phyloP scores from a whole-genome alignment of 2,888 invertebrate genomes.

The Terebella lapidaria region DNA sequence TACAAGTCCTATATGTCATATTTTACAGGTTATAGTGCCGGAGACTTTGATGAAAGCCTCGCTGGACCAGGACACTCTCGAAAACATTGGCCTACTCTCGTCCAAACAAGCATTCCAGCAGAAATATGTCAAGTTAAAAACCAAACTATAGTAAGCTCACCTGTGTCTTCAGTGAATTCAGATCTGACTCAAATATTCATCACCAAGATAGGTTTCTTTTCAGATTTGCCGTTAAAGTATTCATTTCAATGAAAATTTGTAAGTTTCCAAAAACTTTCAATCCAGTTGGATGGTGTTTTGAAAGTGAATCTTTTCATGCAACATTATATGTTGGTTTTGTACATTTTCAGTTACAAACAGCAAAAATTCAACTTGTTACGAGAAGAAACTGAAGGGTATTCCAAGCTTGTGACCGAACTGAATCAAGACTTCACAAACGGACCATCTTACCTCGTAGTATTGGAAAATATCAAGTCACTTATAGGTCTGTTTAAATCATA shows the following conservation, averaged over 20 bases:
- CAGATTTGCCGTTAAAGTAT: too few relatives aligned
- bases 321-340: too few relatives aligned
- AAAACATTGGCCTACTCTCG: conserved; percentile 83
- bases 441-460: conserved; percentile 25
- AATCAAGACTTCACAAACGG: conserved; percentile 67
- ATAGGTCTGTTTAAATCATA: conserved; percentile 66
- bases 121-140: conserved; percentile 95
- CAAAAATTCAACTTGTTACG: conserved; percentile 96
- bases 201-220: too few relatives aligned
- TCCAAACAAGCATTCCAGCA: conserved; percentile 61
- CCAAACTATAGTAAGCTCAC: conserved; percentile 91
- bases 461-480: conserved; percentile 86
- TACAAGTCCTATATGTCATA: conserved; percentile 1
- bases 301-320: too few relatives aligned
- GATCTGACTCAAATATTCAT: neutral
- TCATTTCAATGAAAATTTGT: too few relatives aligned
- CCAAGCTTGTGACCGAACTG: conserved; percentile 89
- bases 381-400: conserved; percentile 98
- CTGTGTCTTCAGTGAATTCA: neutral
- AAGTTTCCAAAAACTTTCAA: too few relatives aligned
- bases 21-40: conserved; percentile 52
- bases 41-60: conserved; percentile 86
- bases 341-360: conserved; percentile 97
- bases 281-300: too few relatives aligned
- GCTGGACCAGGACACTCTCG: conserved; percentile 86